Evolutionary conservation across 30 jellyfish, hydroid and myxozoan species (phyloP), one percentile per base, ranked within the genome.

Genomic region (Turritopsis rubra): DNA sequence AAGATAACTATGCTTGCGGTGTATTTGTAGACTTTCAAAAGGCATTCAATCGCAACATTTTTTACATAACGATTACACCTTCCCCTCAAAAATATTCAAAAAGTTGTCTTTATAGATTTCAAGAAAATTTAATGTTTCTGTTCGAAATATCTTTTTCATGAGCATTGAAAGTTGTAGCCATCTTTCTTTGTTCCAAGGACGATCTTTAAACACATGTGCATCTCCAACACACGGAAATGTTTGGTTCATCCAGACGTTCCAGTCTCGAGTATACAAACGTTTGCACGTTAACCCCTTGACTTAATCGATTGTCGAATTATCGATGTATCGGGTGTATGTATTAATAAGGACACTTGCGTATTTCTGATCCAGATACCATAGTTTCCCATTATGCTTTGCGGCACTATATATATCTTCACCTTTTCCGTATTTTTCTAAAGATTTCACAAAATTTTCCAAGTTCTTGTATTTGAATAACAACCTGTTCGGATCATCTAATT

Each of bases 361-460:
- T n/a, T n/a, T n/a, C 19, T 68, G 77, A 22, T 68, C 77, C 28
- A 68, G 77, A 27, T 68, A 68, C 77, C 77, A 68, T 68, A 68
- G 30, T 68, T 0, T 0, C 28, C 77, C 77, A 19, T 27, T 22
- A 27, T 68, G 77, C 30, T 27, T 23, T n/a, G 77, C 77, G 28
- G 77, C 23, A n/a, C 8, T 16, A 27, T 68, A n/a, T 1, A 68
- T 7, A 27, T 68, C 77, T 27, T 68, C 31, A 68, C 77, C 77
- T 19, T 68, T 0, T 7, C 23, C 30, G 77, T 68, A 68, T n/a
- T 68, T 27, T 68, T 27, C 77, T 68, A 68, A 68, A 8, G 30
- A 23, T 22, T 9, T 68, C 30, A 68, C 9, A 68, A 68, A 68
- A 68, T 68, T 23, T 9, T 27, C 21, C 28, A 68, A n/a, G 31